phyloP scores from a whole-genome alignment of 2,888 invertebrate genomes.

The Periphyllus acericola region DNA sequence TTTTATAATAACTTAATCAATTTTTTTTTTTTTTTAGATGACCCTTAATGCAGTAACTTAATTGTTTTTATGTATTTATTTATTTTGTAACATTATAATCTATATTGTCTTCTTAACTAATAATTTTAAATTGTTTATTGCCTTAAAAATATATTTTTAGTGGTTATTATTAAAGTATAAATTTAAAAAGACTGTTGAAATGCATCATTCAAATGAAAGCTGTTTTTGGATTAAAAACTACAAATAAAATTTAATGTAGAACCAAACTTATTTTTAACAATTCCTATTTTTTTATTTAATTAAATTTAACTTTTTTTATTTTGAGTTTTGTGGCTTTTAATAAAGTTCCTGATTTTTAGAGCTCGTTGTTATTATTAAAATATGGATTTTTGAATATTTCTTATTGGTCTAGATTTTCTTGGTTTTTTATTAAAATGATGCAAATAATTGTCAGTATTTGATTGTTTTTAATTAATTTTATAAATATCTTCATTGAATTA shows the following conservation, averaged over 20 bases:
- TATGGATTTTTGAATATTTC: slow-evolving; percentile 3
- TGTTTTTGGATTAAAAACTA: slow-evolving; percentile 47
- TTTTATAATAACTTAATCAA: background rate
- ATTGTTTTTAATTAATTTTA: background rate
- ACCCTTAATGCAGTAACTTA: slow-evolving; percentile 55
- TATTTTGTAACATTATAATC: slow-evolving; percentile 55
- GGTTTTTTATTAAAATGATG: background rate
- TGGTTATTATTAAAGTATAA: slow-evolving; percentile 31
- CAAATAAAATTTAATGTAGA: slow-evolving; percentile 33
- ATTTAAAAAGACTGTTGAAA: slow-evolving; percentile 49
- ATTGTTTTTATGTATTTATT: slow-evolving; percentile 55
- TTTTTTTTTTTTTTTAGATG: slow-evolving; percentile 51
- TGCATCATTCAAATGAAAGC: slow-evolving; percentile 35
- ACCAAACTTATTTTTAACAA: slow-evolving; percentile 52
- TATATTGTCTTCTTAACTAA: slow-evolving; percentile 58
- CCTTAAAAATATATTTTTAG: slow-evolving; percentile 51
- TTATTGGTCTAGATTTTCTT: slow-evolving; percentile 12
- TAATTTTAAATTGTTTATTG: slow-evolving; percentile 54
- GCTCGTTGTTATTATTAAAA: slow-evolving; percentile 32
- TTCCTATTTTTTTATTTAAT: slow-evolving; percentile 46
- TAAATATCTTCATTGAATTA: background rate
- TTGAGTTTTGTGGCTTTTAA: slow-evolving; percentile 48
- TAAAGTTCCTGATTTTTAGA: slow-evolving; percentile 54
- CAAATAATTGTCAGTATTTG: slow-evolving; percentile 5
- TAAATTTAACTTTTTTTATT: slow-evolving; percentile 28